Percentiles rank a stretch among this genome's conserved stretches.
These are phyloP conservation scores for Zele albiditarsus DNA, from an alignment of 2,888 invertebrate species.

Conservation along the genomic window DNA sequence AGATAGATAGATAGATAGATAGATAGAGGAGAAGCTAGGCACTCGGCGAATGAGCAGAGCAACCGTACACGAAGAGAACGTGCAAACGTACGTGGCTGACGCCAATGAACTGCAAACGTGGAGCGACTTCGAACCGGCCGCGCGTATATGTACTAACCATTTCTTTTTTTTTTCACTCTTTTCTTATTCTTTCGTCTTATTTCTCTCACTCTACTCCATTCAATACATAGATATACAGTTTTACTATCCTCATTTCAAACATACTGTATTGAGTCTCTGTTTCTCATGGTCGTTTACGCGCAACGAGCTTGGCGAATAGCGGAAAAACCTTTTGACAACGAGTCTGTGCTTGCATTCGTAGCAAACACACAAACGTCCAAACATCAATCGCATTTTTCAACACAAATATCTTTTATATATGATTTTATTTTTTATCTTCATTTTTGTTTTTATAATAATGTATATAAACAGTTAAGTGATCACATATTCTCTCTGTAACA, in stretches of 20 bases:
- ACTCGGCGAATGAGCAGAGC: conserved; percentile 27
- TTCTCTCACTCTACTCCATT: conserved; percentile 12
- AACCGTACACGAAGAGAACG: conserved; percentile 42
- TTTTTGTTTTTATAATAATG: neutral
- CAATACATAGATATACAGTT: neutral
- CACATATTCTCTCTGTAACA: neutral
- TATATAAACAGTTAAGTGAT: neutral
- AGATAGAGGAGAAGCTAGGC: neutral
- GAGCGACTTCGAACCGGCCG: conserved; percentile 49
- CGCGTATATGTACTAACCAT: conserved; percentile 19
- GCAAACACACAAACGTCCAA: neutral
- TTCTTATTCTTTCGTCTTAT: conserved; percentile 20
- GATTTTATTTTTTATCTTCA: neutral
- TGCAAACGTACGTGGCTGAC: conserved; percentile 58
- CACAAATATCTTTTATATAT: conserved; percentile 7
- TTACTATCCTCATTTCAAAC: neutral
- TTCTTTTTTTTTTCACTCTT: conserved; percentile 31
- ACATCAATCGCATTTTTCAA: conserved; percentile 31
- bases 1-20: conserved; percentile 23
- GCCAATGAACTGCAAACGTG: conserved; percentile 56
- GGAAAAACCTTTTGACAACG: conserved; percentile 33
- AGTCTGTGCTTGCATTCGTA: conserved; percentile 34
- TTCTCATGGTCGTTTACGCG: conserved; percentile 29
- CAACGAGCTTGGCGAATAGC: conserved; percentile 28
- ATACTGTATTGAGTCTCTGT: conserved; percentile 6